Evolutionary conservation across 2,888 invertebrate species (phyloP).

Genomic region (Unio delphinus): DNA sequence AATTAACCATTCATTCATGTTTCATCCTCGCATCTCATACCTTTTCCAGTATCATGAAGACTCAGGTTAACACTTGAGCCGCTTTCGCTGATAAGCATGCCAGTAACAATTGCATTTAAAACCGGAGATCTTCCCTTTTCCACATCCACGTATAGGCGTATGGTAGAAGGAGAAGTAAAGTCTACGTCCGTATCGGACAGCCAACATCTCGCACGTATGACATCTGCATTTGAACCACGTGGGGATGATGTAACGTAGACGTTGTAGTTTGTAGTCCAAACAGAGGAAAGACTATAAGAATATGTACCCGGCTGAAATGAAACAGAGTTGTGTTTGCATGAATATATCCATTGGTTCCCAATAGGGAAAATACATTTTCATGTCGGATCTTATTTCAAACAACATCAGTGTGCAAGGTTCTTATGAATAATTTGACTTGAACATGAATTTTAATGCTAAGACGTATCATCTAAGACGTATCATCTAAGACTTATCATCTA

Average conservation of each 20-base stretch:
- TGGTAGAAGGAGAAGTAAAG: neutral
- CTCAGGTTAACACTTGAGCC: too few species aligned
- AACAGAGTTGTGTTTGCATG: too few species aligned
- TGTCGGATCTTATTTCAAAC: neutral
- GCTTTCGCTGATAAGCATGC: neutral
- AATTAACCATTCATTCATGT: too few species aligned
- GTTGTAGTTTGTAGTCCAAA: neutral
- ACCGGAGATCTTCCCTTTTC: constrained; percentile 16
- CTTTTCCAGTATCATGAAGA: constrained; percentile 8
- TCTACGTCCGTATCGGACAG: constrained; percentile 5
- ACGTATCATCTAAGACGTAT: too few species aligned
- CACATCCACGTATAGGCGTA: constrained; percentile 3
- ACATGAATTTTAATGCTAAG: too few species aligned
- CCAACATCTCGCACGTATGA: constrained; percentile 8
- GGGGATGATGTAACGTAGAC: constrained; percentile 2
- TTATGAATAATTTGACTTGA: too few species aligned
- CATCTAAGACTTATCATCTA: too few species aligned
- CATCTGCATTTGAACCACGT: constrained; percentile 5
- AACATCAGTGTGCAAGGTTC: neutral
- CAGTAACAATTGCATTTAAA: constrained; percentile 7
- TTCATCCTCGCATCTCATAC: neutral
- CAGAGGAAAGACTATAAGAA: neutral
- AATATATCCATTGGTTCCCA: too few species aligned
- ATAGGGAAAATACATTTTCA: neutral
- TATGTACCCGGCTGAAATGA: too few species aligned